Base-by-base conservation (phyloP, 2,888 invertebrate species). In the Apoda limacodes region DNA sequence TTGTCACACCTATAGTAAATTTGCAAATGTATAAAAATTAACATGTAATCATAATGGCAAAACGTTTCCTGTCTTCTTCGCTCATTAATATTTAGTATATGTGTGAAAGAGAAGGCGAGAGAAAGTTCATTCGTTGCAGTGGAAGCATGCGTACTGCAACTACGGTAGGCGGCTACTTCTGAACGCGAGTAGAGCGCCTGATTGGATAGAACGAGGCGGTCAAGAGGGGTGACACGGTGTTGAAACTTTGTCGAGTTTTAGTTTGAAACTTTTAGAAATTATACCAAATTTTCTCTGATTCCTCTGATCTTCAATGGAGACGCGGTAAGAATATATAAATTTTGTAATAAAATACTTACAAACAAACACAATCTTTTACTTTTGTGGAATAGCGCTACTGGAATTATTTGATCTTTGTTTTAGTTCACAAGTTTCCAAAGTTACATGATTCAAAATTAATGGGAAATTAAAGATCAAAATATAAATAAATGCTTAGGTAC, bases 1-100 rank as follows among this genome's bases (percentile, higher is more conserved):
- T n/a, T n/a, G n/a, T n/a, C n/a, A n/a, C n/a, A n/a, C n/a, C n/a
- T n/a, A n/a, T n/a, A n/a, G n/a, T 67, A 69, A 66, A 69, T 76
- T 69, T 71, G 65, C 72, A 66, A 70, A 60, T 70, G 67, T 69
- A 72, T 67, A 66, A 70, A 68, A 74, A 72, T 68, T 72, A 72
- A 68, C 75, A 76, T 75, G 58, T 66, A 51, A 66, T 67, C 53
- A 59, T 62, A 58, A 61, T 60, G 54, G 58, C 60, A 60, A 55
- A 52, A 32, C 40, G 42, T 39, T 39, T 46, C 34, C 63, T 40
- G 46, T 70, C 70, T 46, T 50, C 56, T 23, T 60, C 63, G 34
- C 46, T 39, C 58, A 2, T 21, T 9, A 4, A 13, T 4, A 12
- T 39, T 35, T 38, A 15, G 35, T 45, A 46, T 54, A 40, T 12